Conservation (phyloP, 2,113 vertebrate species). For the Kryptolebias marmoratus region DNA sequence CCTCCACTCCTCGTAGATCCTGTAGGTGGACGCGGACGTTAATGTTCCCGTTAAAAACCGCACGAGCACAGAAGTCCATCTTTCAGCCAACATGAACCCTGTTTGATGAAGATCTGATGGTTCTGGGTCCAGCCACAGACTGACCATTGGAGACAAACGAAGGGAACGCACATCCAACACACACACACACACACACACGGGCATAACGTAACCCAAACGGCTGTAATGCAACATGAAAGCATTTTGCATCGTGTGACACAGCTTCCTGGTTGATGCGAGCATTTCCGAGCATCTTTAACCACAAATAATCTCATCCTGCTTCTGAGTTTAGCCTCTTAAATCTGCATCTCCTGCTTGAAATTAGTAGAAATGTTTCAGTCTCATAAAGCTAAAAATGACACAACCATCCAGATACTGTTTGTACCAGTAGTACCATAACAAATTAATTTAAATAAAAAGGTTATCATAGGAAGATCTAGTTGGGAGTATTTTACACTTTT, state of each 20-base stretch:
- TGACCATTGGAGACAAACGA: slow-evolving; percentile 10
- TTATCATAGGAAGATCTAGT: no score
- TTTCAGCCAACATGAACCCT: background rate
- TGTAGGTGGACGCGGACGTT: background rate
- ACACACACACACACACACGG: background rate
- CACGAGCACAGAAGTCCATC: background rate
- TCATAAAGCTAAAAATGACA: no score
- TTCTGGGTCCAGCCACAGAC: slow-evolving; percentile 14
- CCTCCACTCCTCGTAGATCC: slow-evolving; percentile 4
- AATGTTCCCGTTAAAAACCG: slow-evolving; percentile 30
- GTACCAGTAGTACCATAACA: no score
- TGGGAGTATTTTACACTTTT: no score
- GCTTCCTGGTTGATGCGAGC: slow-evolving; percentile 4
- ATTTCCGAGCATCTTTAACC: background rate
- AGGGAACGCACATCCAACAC: background rate
- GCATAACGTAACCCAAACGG: background rate
- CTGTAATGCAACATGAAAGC: slow-evolving; percentile 12
- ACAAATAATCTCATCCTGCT: background rate
- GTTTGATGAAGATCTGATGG: slow-evolving; percentile 5
- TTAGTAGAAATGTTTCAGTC: no score
- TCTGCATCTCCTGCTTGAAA: background rate
- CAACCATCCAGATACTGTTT: no score
- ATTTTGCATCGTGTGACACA: background rate
- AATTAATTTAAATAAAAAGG: no score
- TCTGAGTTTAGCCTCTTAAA: background rate